These are phyloP conservation scores for Coptodon bakossiorum DNA, from an alignment of 2,113 vertebrate species.

Conservation along the genomic window DNA sequence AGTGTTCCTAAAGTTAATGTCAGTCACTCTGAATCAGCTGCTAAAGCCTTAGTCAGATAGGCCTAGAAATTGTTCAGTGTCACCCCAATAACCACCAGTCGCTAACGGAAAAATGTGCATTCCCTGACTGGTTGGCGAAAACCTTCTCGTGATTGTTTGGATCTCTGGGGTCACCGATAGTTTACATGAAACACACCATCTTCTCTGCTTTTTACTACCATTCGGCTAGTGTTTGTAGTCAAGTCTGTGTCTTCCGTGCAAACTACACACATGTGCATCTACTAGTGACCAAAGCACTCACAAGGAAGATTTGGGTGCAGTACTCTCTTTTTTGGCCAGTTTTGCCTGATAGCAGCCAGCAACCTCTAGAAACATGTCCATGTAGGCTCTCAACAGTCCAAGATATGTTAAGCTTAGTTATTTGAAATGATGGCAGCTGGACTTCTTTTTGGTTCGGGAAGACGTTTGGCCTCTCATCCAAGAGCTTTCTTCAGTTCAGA, in stretches of 20 bases:
- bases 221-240: neutral
- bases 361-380: fast-evolving
- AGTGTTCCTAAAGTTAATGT: neutral
- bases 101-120: neutral
- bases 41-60: neutral
- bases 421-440: neutral
- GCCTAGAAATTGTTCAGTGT: fast-evolving
- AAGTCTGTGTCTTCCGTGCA: neutral
- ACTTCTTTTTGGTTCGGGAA: neutral
- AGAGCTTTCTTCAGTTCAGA: neutral
- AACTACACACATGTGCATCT: neutral
- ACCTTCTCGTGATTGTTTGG: neutral
- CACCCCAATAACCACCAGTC: neutral
- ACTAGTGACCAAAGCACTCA: neutral
- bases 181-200: neutral
- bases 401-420: neutral
- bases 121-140: neutral
- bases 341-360: neutral
- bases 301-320: neutral
- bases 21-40: neutral
- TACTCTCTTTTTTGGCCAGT: neutral
- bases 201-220: neutral
- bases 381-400: neutral
- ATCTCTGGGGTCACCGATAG: neutral
- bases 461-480: neutral